Base-by-base conservation (phyloP, 2,888 invertebrate species). In the Xestia rhomboidea region DNA sequence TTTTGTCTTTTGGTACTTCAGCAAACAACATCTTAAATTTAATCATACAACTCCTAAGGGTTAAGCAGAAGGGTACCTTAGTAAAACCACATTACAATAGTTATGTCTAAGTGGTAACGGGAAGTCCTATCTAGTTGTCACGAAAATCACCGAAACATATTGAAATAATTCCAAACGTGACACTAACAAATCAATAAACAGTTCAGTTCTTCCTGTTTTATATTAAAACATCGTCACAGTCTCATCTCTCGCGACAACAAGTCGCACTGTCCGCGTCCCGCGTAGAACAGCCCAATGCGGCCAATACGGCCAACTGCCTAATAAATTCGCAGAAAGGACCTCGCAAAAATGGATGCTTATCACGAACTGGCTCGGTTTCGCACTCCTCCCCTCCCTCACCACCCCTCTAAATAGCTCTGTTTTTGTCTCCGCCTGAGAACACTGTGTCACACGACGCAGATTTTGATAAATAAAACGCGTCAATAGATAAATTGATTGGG, bases 341-440 rank as follows among this genome's bases (percentile, higher is more conserved):
- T 87, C 86, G 84, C 87, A 81, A 90, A 92, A 92, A 92, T 90
- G 92, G 91, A 93, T 91, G 92, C 92, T 93, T 93, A 92, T 93
- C 92, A 92, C 92, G 91, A 90, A 89, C 90, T 80, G 82, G 82
- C 83, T 89, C 88, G 90, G 90, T 88, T 79, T 75, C 72, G 72
- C 73, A 72, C 71, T 49, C 85, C 44, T 70, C 62, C 41, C 38
- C 38, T 27, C 67, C 57, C 68, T 13, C 75, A 60, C 30, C 44
- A 46, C 38, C 68, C 67, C 71, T 84, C 81, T 90, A 91, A 91
- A 91, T 92, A 89, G 92, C 89, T 87, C 86, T 88, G 91, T 90
- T 92, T 92, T 92, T 92, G 91, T 91, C 90, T 89, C 73, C 63
- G 76, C 38, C 73, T 60, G 46, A 57, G 71, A 63, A 73, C 51